Percentiles rank a stretch among this genome's conserved stretches.
Conservation (phyloP, 2,888 invertebrate genomes). For the Hoplodrina blanda region DNA sequence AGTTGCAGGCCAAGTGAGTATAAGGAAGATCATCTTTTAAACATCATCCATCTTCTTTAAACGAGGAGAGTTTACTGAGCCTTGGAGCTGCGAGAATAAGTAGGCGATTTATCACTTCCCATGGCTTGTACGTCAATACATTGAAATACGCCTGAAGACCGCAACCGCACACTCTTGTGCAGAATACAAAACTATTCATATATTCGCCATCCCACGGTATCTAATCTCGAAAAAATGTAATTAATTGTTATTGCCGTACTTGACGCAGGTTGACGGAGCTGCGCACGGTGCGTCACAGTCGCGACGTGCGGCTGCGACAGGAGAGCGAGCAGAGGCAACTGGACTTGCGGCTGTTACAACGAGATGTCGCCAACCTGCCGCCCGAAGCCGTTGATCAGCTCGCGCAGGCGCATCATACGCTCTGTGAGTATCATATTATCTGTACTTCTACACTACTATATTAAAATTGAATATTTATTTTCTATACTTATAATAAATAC, state of each 20-base stretch:
- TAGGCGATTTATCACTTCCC: too few relatives aligned
- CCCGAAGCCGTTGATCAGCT: conserved; percentile 93
- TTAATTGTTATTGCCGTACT: too few relatives aligned
- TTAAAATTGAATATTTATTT: too few relatives aligned
- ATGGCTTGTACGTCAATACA: too few relatives aligned
- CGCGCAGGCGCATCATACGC: conserved; percentile 93
- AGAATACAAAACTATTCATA: too few relatives aligned
- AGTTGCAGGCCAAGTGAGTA: conserved; percentile 87
- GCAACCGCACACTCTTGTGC: too few relatives aligned
- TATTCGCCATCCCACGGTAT: not conserved
- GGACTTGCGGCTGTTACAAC: conserved; percentile 94
- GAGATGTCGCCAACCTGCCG: conserved; percentile 93
- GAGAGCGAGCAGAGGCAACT: conserved; percentile 94
- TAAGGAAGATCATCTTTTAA: not conserved
- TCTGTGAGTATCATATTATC: conserved; percentile 90
- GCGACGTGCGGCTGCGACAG: conserved; percentile 94
- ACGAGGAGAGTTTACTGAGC: too few relatives aligned
- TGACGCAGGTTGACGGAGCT: conserved; percentile 92
- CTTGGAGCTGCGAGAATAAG: too few relatives aligned
- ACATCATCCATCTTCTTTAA: too few relatives aligned
- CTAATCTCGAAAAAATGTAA: not conserved
- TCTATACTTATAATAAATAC: too few relatives aligned
- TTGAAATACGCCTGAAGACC: too few relatives aligned
- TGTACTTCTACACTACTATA: too few relatives aligned
- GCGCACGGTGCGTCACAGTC: conserved; percentile 93